phyloP scores from a whole-genome alignment of 2,113 vertebrate genomes.

The Chloropsis hardwickii region DNA sequence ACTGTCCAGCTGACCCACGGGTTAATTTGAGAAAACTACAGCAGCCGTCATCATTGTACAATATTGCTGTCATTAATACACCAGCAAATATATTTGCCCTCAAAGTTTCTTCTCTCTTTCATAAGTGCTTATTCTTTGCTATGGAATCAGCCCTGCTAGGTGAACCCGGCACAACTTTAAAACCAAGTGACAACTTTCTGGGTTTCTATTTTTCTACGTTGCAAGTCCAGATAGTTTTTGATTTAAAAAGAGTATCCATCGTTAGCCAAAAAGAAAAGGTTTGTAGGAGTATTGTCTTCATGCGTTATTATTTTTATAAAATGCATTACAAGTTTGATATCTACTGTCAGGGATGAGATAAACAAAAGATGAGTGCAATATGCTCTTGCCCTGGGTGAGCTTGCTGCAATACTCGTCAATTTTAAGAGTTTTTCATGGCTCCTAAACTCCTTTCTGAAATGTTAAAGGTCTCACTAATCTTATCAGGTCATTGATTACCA shows the following conservation, averaged over 20 bases:
- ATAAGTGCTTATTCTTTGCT: background rate
- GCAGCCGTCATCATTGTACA: background rate
- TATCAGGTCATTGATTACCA: constrained; percentile 76
- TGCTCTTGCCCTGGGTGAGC: background rate
- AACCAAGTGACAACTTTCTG: background rate
- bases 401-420: constrained; percentile 16
- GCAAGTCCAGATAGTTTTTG: background rate
- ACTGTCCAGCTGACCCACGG: background rate
- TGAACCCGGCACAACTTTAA: background rate
- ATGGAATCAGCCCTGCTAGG: background rate
- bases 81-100: background rate
- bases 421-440: constrained; percentile 55
- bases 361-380: constrained; percentile 10
- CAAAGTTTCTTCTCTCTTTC: background rate
- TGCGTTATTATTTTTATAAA: constrained; percentile 39
- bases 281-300: background rate
- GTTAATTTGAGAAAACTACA: background rate
- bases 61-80: background rate
- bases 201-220: constrained; percentile 12
- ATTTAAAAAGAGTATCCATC: background rate
- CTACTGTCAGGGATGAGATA: constrained; percentile 17
- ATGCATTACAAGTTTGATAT: constrained; percentile 34
- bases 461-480: constrained; percentile 67
- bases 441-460: constrained; percentile 54
- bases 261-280: background rate